Conservation (phyloP, 2,113 vertebrate genomes). For the Lucifuga dentata region DNA sequence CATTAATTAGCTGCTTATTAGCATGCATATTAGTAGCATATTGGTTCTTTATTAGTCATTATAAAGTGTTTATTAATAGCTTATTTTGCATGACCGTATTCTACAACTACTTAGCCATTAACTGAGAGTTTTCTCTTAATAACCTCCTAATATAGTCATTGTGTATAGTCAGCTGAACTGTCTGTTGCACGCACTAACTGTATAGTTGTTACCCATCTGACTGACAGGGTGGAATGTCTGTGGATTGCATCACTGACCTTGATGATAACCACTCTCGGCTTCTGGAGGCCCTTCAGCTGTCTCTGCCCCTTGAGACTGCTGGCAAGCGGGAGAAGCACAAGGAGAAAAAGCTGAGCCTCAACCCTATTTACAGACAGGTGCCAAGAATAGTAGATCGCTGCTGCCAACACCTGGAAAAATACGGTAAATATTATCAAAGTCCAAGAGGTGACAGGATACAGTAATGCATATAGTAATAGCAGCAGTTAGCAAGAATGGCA, state of each 20-base stretch:
- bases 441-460: neutral
- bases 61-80: too few relatives aligned
- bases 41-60: too few relatives aligned
- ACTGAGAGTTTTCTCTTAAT: too few relatives aligned
- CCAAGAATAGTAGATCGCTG: slow-evolving; percentile 95
- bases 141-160: too few relatives aligned
- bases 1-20: too few relatives aligned
- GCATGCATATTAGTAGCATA: too few relatives aligned
- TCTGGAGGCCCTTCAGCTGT: slow-evolving; percentile 96
- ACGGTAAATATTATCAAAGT: slow-evolving; percentile 83
- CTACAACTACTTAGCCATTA: too few relatives aligned
- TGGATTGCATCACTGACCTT: slow-evolving; percentile 98
- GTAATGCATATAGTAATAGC: too few relatives aligned
- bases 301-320: slow-evolving; percentile 90
- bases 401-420: slow-evolving; percentile 96
- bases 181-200: neutral
- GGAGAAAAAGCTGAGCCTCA: slow-evolving; percentile 96
- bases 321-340: slow-evolving; percentile 91
- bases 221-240: slow-evolving; percentile 94
- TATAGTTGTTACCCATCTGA: slow-evolving; percentile 45
- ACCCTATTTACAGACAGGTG: slow-evolving; percentile 97
- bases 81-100: too few relatives aligned
- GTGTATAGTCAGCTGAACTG: neutral
- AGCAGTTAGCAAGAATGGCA: neutral
- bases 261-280: slow-evolving; percentile 96